Percentiles rank a stretch among this genome's conserved stretches.
phyloP scores from a whole-genome alignment of 1,140 invertebrate species.

The Drosophila kohkoa region DNA sequence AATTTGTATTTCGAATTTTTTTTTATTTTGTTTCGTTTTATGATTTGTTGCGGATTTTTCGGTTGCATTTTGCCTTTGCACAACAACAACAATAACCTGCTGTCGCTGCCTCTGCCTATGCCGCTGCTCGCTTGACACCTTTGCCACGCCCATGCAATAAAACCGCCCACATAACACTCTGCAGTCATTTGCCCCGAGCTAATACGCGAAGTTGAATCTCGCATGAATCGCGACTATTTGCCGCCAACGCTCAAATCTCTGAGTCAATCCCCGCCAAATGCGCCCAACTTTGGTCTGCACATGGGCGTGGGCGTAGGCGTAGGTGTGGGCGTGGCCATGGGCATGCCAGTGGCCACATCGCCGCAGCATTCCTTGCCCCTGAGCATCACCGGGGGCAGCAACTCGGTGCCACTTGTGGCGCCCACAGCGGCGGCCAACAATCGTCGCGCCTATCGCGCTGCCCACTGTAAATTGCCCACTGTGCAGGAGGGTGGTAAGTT shows the following conservation, averaged over 20 bases:
- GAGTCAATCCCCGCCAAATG: slow-evolving; percentile 77
- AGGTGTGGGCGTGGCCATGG: slow-evolving; percentile 34
- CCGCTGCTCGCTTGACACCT: slow-evolving; percentile 35
- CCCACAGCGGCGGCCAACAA: slow-evolving; percentile 62
- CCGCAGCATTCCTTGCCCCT: slow-evolving; percentile 48
- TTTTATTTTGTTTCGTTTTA: slow-evolving; percentile 36
- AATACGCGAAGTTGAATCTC: slow-evolving; percentile 94
- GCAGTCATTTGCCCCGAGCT: slow-evolving; percentile 93
- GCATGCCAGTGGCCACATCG: slow-evolving; percentile 39
- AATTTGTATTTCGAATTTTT: slow-evolving; percentile 22
- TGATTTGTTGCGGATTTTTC: slow-evolving; percentile 39
- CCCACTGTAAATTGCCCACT: slow-evolving; percentile 85
- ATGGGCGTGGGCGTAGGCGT: slow-evolving; percentile 41
- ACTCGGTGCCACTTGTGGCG: slow-evolving; percentile 57
- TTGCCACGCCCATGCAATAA: neutral
- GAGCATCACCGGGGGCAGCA: slow-evolving; percentile 38
- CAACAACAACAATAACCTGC: slow-evolving; percentile 41
- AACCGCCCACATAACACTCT: neutral
- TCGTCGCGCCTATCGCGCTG: slow-evolving; percentile 70
- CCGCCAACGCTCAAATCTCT: slow-evolving; percentile 87
- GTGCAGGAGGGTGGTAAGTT: slow-evolving; percentile 87
- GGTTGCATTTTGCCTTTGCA: slow-evolving; percentile 37
- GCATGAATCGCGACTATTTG: slow-evolving; percentile 93
- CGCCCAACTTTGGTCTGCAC: slow-evolving; percentile 43
- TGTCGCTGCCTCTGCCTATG: slow-evolving; percentile 33